phyloP scores from a whole-genome alignment of 37 sponge, comb jelly and placozoan genomes.

The Halichondria panicea region DNA sequence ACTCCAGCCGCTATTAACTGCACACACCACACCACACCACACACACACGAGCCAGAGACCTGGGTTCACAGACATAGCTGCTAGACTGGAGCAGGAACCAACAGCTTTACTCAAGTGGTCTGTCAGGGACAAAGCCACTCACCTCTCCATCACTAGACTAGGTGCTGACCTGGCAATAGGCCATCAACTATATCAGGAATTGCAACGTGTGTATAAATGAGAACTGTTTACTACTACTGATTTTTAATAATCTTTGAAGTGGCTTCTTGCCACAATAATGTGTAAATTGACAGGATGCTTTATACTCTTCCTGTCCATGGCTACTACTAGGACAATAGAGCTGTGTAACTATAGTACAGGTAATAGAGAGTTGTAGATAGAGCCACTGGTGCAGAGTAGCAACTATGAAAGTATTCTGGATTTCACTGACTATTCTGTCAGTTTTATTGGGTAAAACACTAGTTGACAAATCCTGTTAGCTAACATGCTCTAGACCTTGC shows the following conservation, averaged over 20 bases:
- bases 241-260: not conserved
- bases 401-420: no score
- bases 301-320: not conserved
- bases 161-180: conserved; percentile 30
- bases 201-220: not conserved
- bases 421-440: no score
- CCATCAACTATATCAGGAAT: conserved; percentile 28
- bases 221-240: not conserved
- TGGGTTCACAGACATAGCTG: conserved; percentile 8
- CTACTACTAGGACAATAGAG: no score
- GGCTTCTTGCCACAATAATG: not conserved
- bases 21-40: no score
- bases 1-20: no score
- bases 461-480: no score
- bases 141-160: conserved; percentile 9
- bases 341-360: no score
- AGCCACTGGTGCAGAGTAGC: no score
- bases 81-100: not conserved
- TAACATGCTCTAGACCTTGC: no score
- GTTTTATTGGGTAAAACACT: no score
- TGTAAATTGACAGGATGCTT: not conserved
- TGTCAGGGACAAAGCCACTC: conserved; percentile 20
- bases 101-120: conserved; percentile 36
- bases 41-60: conserved; percentile 22
- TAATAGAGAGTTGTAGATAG: no score